Evolutionary conservation across 30 jellyfish, hydroid and myxozoan species (phyloP).

Genomic region (Aurelia aurita complex sp. Pacific): DNA sequence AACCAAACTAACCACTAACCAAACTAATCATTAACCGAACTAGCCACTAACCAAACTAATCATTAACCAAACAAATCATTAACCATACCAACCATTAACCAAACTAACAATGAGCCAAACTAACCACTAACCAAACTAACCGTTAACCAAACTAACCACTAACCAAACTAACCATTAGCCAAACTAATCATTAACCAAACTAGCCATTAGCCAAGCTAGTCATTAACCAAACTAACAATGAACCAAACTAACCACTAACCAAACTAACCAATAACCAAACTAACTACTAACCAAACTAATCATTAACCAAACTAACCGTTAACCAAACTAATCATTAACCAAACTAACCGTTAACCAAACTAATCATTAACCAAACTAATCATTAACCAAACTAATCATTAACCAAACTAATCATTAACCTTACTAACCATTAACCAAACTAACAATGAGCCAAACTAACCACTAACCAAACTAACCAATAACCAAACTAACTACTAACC

Average conservation of each 20-base stretch:
- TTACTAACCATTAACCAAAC: neutral
- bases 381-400: constrained; percentile 1
- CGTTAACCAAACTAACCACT: neutral
- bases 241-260: constrained; percentile 1
- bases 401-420: neutral
- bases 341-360: neutral
- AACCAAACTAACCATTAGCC: constrained; percentile 4
- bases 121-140: neutral
- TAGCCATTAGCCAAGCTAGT: neutral
- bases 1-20: constrained; percentile 19
- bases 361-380: neutral
- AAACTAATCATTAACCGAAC: constrained; percentile 4
- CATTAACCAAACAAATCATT: neutral
- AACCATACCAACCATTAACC: too few relatives aligned
- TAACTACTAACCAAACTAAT: neutral
- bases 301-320: neutral
- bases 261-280: neutral
- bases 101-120: neutral
- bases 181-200: neutral
- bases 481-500: constrained; percentile 16
- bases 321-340: neutral
- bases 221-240: neutral
- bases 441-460: constrained; percentile 5
- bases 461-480: neutral
- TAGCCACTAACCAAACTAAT: constrained; percentile 3